Conservation (phyloP, 2,113 vertebrate species). For the Ammodytes dubius region DNA sequence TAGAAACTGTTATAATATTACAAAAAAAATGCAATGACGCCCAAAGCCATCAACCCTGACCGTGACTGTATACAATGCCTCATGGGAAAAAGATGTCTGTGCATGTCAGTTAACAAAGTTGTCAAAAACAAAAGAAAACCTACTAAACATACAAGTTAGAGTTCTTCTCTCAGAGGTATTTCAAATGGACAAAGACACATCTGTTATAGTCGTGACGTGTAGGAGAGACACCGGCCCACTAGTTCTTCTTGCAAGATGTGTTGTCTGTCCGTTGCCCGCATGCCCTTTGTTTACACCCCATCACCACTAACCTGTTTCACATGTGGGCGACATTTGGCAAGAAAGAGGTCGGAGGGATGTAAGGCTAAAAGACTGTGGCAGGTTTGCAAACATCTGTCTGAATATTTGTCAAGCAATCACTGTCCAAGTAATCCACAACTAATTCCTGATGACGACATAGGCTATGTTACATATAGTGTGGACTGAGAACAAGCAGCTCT, state of each 20-base stretch:
- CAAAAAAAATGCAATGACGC: not conserved
- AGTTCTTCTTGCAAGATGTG: conserved; percentile 12
- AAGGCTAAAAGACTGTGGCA: not conserved
- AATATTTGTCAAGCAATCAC: not conserved
- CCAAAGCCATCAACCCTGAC: not conserved
- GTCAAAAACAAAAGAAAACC: not conserved
- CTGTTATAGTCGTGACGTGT: conserved; percentile 22
- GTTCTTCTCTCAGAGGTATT: not conserved
- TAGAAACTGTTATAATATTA: not conserved
- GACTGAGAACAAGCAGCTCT: not conserved
- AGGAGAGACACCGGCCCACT: not conserved
- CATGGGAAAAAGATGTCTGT: not conserved
- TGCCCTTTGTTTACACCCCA: conserved; percentile 21
- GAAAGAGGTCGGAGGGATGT: not conserved
- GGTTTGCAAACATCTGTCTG: not conserved
- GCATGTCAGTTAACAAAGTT: conserved; percentile 8
- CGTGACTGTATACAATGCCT: not conserved
- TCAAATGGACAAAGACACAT: conserved; percentile 29
- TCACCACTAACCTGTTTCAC: conserved; percentile 15
- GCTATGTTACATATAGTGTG: not conserved
- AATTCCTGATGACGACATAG: not conserved
- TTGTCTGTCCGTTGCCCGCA: not conserved
- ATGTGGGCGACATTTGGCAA: not conserved
- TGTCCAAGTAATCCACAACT: conserved; percentile 1
- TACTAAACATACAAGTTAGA: too few relatives aligned